A percentile compares a stretch with the other conserved stretches of the same genome.
phyloP scores from a whole-genome alignment of 2,888 invertebrate genomes.

The Perizoma flavofasciatum region DNA sequence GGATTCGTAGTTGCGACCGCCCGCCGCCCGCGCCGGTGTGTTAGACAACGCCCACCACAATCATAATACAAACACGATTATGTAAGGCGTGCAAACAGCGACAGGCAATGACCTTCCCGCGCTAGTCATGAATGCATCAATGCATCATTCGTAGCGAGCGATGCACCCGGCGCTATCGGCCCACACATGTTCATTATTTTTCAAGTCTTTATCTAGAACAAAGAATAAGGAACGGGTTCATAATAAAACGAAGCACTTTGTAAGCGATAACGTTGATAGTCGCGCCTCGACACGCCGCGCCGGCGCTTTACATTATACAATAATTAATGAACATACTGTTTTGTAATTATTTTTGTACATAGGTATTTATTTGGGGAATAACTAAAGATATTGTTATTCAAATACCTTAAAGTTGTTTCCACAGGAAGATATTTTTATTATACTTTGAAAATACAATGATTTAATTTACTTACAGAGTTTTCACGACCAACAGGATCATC shows the following conservation, averaged over 20 bases:
- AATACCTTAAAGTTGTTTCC: no score
- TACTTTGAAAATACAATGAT: no score
- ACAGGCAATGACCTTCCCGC: conserved; percentile 73
- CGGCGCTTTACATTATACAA: conserved; percentile 36
- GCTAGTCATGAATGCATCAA: conserved; percentile 67
- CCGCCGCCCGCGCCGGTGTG: conserved; percentile 4
- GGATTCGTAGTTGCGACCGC: conserved; percentile 10
- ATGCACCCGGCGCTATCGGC: conserved; percentile 72
- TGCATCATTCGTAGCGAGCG: conserved; percentile 72
- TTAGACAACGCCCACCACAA: conserved; percentile 59
- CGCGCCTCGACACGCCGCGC: conserved; percentile 29
- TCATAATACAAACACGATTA: conserved; percentile 67
- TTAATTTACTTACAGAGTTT: no score
- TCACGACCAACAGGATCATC: no score
- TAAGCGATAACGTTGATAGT: conserved; percentile 36
- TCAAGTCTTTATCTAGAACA: conserved; percentile 59
- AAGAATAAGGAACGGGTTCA: conserved; percentile 55
- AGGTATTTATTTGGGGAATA: no score
- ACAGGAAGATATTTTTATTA: no score
- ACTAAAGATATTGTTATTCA: no score
- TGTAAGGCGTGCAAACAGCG: conserved; percentile 67
- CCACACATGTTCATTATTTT: conserved; percentile 73
- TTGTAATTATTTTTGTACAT: conserved; percentile 30
- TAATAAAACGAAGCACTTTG: conserved; percentile 43
- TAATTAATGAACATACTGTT: conserved; percentile 31